Evolutionary conservation across 2,113 vertebrate species (phyloP).

Genomic region (Cnemophilus loriae): DNA sequence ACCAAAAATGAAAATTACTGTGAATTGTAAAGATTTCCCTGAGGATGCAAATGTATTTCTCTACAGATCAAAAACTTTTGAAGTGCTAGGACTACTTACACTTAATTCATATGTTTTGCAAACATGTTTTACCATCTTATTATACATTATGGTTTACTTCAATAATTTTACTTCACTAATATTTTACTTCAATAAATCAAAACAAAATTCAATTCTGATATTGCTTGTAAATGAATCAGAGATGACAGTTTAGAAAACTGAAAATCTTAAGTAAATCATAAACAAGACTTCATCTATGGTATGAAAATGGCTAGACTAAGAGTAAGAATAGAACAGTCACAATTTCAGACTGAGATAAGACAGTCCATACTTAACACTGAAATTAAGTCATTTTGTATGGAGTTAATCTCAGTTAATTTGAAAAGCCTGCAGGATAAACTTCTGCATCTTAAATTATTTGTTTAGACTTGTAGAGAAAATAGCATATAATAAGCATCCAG

Average conservation of each 20-base stretch:
- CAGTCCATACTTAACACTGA: background rate
- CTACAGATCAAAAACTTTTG: background rate
- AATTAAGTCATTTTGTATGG: background rate
- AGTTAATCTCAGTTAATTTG: background rate
- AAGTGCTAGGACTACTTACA: background rate
- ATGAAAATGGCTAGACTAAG: background rate
- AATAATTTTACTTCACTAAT: background rate
- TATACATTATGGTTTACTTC: background rate
- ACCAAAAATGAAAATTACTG: background rate
- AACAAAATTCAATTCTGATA: background rate
- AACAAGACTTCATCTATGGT: background rate
- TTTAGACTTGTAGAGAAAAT: background rate
- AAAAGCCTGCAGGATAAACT: background rate
- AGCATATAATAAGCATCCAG: background rate
- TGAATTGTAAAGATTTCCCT: background rate
- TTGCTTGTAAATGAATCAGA: background rate
- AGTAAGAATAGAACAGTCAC: background rate
- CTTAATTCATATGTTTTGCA: background rate
- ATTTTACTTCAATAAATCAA: background rate
- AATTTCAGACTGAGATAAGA: background rate
- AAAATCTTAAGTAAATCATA: background rate
- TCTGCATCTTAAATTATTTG: background rate
- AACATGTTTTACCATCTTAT: background rate
- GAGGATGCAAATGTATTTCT: background rate
- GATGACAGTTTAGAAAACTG: background rate